Evolutionary conservation across 2,888 invertebrate species (phyloP).

Genomic region (Drosophila maculinotata): DNA sequence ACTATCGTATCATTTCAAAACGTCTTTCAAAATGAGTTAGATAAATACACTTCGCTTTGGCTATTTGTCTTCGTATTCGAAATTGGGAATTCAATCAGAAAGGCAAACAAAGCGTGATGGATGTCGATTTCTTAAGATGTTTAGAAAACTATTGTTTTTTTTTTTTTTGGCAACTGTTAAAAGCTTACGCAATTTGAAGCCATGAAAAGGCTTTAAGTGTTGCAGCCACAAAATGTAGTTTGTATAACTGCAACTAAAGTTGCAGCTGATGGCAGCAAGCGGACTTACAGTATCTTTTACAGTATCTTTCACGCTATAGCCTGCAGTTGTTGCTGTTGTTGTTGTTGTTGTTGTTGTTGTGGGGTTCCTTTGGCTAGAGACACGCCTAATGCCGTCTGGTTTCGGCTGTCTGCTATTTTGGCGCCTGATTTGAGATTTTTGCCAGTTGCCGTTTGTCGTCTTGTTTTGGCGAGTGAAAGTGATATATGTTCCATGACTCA

Average conservation of each 20-base stretch:
- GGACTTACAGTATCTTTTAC: slow-evolving; percentile 26
- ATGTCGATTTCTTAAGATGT: slow-evolving; percentile 30
- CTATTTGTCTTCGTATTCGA: slow-evolving; percentile 40
- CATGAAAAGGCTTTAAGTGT: slow-evolving; percentile 16
- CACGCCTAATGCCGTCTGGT: slow-evolving; percentile 46
- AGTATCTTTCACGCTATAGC: slow-evolving; percentile 43
- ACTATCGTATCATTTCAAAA: slow-evolving; percentile 60
- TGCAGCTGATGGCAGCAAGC: slow-evolving; percentile 23
- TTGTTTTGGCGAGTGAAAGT: slow-evolving; percentile 72
- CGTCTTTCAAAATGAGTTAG: slow-evolving; percentile 57
- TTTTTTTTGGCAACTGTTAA: slow-evolving; percentile 44
- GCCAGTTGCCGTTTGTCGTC: slow-evolving; percentile 38
- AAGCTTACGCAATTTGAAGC: slow-evolving; percentile 39
- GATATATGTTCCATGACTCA: slow-evolving; percentile 76
- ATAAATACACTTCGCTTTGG: slow-evolving; percentile 56
- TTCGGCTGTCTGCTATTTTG: slow-evolving; percentile 47
- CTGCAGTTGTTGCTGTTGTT: too few relatives aligned
- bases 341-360: slow-evolving; percentile 32
- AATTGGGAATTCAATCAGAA: slow-evolving; percentile 60
- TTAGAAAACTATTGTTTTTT: slow-evolving; percentile 38
- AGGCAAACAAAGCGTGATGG: slow-evolving; percentile 54
- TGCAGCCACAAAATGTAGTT: too few relatives aligned
- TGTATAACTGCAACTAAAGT: slow-evolving; percentile 25
- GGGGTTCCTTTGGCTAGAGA: slow-evolving; percentile 28
- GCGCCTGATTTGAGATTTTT: slow-evolving; percentile 72